A percentile compares a stretch with the other conserved stretches of the same genome.
phyloP scores from a whole-genome alignment of 1,140 invertebrate genomes.

The Sinonovacula constricta region DNA sequence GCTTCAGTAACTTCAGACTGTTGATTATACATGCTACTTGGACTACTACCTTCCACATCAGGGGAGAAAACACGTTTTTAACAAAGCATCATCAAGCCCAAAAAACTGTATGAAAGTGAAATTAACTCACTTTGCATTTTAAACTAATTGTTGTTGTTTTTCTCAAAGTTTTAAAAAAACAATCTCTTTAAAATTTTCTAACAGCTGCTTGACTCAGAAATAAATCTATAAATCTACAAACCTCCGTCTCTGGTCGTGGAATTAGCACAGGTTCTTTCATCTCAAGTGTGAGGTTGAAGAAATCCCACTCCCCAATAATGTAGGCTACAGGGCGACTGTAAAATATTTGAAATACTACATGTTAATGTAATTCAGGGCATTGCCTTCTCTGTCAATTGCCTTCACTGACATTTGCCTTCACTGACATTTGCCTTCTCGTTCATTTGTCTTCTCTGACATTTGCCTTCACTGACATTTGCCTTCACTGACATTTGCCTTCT shows the following conservation, averaged over 20 bases:
- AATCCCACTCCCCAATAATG: slow-evolving; percentile 87
- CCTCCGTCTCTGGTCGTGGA: slow-evolving; percentile 86
- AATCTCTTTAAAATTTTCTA: no score
- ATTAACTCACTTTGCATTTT: not conserved
- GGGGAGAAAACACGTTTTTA: not conserved
- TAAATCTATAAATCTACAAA: slow-evolving; percentile 21
- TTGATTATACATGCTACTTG: no score
- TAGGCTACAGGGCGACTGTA: slow-evolving; percentile 84
- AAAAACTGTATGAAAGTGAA: not conserved
- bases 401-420: no score
- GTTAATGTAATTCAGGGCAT: no score
- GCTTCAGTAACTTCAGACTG: no score
- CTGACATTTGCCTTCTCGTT: no score
- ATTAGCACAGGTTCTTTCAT: slow-evolving; percentile 86
- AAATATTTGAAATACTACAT: no score
- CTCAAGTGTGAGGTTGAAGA: slow-evolving; percentile 84
- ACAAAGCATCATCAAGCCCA: not conserved
- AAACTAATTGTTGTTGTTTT: not conserved
- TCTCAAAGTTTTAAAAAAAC: not conserved
- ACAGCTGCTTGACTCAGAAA: not conserved
- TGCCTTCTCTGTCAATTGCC: no score
- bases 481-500: no score
- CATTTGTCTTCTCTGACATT: no score
- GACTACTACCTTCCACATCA: not conserved
- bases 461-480: no score